These are phyloP conservation scores for Seriola aureovittata DNA, from an alignment of 2,113 vertebrate genomes.

Conservation along the genomic window DNA sequence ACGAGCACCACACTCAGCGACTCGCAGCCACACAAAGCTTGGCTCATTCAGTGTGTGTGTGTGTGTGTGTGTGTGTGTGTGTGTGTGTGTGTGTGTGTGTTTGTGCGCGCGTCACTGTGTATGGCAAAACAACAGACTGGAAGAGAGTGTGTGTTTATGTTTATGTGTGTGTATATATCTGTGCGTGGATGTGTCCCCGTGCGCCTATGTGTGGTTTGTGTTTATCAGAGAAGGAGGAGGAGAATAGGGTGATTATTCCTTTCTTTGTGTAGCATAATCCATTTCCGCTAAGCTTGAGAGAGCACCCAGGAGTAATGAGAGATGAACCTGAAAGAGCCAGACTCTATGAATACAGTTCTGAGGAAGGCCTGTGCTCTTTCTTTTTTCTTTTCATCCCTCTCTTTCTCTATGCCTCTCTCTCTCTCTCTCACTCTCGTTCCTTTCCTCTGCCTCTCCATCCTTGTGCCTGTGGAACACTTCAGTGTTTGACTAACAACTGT, in stretches of 20 bases:
- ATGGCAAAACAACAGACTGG: constrained; percentile 75
- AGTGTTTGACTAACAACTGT: constrained; percentile 74
- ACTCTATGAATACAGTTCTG: constrained; percentile 74
- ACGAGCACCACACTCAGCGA: constrained; percentile 73
- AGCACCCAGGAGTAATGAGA: constrained; percentile 82
- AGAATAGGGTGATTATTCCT: constrained; percentile 80
- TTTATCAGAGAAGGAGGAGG: constrained; percentile 76
- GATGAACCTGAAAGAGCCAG: constrained; percentile 80
- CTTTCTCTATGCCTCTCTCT: constrained; percentile 40
- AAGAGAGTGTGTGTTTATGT: constrained; percentile 49
- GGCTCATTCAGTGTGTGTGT: constrained; percentile 50
- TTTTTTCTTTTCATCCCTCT: constrained; percentile 66
- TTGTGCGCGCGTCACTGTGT: constrained; percentile 54
- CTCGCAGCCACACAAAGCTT: constrained; percentile 75
- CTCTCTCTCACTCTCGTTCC: constrained; percentile 34
- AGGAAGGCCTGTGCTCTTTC: constrained; percentile 69
- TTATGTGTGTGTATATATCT: constrained; percentile 22
- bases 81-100: constrained; percentile 22
- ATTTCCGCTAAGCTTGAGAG: constrained; percentile 79
- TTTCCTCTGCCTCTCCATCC: constrained; percentile 62
- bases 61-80: constrained; percentile 13
- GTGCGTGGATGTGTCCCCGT: constrained; percentile 43
- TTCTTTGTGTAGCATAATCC: constrained; percentile 79
- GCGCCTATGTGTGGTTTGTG: constrained; percentile 56
- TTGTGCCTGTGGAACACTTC: constrained; percentile 63